These are phyloP conservation scores for Drosophila lowei DNA, from an alignment of 1,140 invertebrate species.

Conservation along the genomic window DNA sequence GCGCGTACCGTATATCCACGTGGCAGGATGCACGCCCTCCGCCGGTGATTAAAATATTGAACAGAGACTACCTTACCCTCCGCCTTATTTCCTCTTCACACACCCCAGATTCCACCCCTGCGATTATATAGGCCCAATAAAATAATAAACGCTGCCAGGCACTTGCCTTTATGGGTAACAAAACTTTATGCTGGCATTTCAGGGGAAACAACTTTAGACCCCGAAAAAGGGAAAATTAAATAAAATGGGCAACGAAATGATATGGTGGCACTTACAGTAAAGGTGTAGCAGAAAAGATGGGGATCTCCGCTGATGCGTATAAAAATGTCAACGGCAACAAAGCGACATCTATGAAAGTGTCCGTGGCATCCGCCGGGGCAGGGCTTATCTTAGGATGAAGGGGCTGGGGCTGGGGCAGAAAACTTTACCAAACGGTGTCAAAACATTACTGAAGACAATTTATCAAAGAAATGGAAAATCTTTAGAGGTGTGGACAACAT, in stretches of 20 bases:
- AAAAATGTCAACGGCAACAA: conserved; percentile 73
- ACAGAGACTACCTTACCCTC: conserved; percentile 7
- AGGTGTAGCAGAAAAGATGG: conserved; percentile 17
- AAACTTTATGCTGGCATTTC: conserved; percentile 53
- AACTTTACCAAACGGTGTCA: conserved; percentile 56
- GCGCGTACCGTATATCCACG: no score
- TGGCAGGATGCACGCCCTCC: no score
- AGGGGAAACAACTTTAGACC: neutral
- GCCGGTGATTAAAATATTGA: conserved; percentile 34
- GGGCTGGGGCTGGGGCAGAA: neutral
- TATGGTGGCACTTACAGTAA: conserved; percentile 28
- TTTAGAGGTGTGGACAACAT: no score
- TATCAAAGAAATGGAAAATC: conserved; percentile 62
- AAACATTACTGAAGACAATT: no score
- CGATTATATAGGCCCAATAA: conserved; percentile 25
- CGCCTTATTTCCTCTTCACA: conserved; percentile 13
- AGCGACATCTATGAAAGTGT: conserved; percentile 68
- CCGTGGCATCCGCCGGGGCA: conserved; percentile 19
- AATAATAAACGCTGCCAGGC: conserved; percentile 27
- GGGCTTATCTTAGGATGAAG: no score
- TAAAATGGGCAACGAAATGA: conserved; percentile 53
- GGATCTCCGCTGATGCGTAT: conserved; percentile 70
- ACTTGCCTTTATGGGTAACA: conserved; percentile 65
- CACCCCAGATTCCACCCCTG: conserved; percentile 18
- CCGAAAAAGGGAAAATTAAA: conserved; percentile 64